Evolutionary conservation across 2,888 invertebrate genomes (phyloP).

Genomic region (Monochamus alternatus): DNA sequence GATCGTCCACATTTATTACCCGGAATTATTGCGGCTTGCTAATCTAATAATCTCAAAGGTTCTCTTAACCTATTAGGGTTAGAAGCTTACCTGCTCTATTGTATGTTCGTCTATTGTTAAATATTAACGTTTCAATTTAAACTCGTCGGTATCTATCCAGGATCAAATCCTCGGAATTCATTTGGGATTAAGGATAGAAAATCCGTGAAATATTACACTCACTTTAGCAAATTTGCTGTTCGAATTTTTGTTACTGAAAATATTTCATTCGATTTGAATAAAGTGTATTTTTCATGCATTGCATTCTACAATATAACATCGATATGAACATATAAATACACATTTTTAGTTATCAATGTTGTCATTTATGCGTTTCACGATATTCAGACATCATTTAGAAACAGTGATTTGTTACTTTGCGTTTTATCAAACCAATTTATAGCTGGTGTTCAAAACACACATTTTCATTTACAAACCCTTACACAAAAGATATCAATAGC

Average conservation of each 20-base stretch:
- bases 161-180: neutral
- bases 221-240: neutral
- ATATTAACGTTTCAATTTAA: neutral
- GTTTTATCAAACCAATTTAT: no score
- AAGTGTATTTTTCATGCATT: no score
- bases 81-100: conserved; percentile 5
- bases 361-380: no score
- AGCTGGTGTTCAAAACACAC: no score
- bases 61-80: conserved; percentile 18
- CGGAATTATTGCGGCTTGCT: conserved; percentile 1
- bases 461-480: no score
- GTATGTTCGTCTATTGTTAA: conserved; percentile 1
- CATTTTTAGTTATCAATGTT: no score
- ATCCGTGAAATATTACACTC: conserved; percentile 2
- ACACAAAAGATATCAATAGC: no score
- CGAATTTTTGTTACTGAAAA: neutral
- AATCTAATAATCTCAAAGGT: conserved; percentile 12
- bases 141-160: neutral
- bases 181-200: neutral
- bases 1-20: conserved; percentile 7
- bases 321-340: no score
- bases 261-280: no score
- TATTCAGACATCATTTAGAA: no score
- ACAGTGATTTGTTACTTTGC: no score
- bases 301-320: no score